A percentile compares a stretch with the other conserved stretches of the same genome.
These are phyloP conservation scores for Apus apus DNA, from an alignment of 2,113 vertebrate genomes.

Conservation along the genomic window DNA sequence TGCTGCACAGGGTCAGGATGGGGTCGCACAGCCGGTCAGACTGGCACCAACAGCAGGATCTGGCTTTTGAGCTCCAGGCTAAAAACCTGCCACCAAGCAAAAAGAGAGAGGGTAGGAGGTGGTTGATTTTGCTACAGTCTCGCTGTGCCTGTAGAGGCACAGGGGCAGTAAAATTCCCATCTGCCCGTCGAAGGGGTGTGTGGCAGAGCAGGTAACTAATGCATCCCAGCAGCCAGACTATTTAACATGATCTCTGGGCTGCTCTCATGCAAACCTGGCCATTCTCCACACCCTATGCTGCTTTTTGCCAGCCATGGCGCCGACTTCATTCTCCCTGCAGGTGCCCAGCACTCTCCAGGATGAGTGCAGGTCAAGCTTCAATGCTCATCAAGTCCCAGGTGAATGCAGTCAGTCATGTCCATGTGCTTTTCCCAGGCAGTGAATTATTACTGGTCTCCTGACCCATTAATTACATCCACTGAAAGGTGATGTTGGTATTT, in stretches of 20 bases:
- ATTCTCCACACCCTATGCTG: neutral
- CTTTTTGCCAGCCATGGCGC: neutral
- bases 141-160: neutral
- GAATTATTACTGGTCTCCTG: neutral
- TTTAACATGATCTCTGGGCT: neutral
- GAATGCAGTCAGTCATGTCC: rapidly evolving
- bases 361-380: neutral
- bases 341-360: neutral
- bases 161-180: neutral
- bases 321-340: rapidly evolving
- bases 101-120: neutral
- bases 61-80: neutral
- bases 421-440: neutral
- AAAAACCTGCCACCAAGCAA: neutral
- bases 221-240: neutral
- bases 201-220: neutral
- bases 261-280: neutral
- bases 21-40: rapidly evolving
- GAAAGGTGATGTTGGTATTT: neutral
- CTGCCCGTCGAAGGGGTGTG: rapidly evolving
- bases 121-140: neutral
- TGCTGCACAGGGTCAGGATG: neutral
- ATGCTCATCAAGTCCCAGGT: rapidly evolving
- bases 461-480: neutral
- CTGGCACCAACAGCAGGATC: neutral